phyloP scores from a whole-genome alignment of 2,888 invertebrate genomes.

The Agriopis aurantiaria region DNA sequence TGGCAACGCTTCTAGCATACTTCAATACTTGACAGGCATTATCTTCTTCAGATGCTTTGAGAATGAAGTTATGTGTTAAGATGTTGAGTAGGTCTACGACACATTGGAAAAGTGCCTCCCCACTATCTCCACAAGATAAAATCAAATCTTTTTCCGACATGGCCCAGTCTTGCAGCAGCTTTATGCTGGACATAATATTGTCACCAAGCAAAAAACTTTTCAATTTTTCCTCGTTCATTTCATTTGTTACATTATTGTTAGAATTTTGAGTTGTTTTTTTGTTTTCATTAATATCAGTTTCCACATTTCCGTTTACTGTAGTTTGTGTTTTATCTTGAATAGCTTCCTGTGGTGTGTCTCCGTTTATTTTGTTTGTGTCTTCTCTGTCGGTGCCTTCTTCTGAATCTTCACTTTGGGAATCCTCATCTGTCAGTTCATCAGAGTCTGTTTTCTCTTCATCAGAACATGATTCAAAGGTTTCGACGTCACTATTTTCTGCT shows the following conservation, averaged over 20 bases:
- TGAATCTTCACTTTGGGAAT: conserved; percentile 63
- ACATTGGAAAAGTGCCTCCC: conserved; percentile 92
- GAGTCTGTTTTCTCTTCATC: conserved; percentile 73
- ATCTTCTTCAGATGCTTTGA: conserved; percentile 55
- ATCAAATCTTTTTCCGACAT: conserved; percentile 92
- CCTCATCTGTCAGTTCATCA: conserved; percentile 53
- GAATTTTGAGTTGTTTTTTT: conserved; percentile 40
- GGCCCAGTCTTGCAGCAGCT: conserved; percentile 94
- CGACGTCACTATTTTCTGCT: conserved; percentile 76
- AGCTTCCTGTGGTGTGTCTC: conserved; percentile 37
- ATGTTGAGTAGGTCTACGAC: conserved; percentile 93
- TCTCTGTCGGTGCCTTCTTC: conserved; percentile 56
- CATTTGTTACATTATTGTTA: conserved; percentile 40
- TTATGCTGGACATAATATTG: conserved; percentile 89
- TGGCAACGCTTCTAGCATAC: conserved; percentile 68
- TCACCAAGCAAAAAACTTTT: conserved; percentile 87
- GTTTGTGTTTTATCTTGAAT: conserved; percentile 37
- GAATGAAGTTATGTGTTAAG: conserved; percentile 89
- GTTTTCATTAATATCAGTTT: conserved; percentile 43
- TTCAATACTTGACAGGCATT: conserved; percentile 65
- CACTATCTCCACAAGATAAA: conserved; percentile 92
- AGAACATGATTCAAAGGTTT: conserved; percentile 69
- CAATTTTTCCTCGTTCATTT: conserved; percentile 82
- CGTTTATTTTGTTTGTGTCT: conserved; percentile 50
- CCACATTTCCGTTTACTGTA: conserved; percentile 50